Evolutionary conservation across 2,888 invertebrate species (phyloP).

Genomic region (Rhorus exstirpatorius): DNA sequence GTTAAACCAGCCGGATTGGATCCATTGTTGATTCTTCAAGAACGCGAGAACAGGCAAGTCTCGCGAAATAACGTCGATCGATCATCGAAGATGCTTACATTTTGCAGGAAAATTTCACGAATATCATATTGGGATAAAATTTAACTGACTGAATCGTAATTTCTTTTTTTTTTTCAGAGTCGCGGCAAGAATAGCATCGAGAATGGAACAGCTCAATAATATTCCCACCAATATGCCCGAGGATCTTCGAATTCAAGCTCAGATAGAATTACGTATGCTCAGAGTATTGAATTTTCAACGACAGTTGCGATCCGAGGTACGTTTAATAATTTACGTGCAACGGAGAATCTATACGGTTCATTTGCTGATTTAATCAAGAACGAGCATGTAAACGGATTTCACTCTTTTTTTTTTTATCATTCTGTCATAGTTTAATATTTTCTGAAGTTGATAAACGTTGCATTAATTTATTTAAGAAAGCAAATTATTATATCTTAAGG

Average conservation of each 20-base stretch:
- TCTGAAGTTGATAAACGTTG: too few relatives aligned
- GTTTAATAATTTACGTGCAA: too few relatives aligned
- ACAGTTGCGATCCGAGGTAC: conserved; percentile 95
- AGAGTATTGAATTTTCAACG: conserved; percentile 99
- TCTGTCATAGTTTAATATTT: too few relatives aligned
- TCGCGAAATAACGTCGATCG: conserved; percentile 33
- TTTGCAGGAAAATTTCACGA: too few relatives aligned
- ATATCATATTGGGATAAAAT: too few relatives aligned
- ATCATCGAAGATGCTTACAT: neutral
- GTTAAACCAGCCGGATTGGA: conserved; percentile 97
- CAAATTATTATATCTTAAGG: too few relatives aligned
- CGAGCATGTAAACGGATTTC: too few relatives aligned
- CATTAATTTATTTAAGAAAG: too few relatives aligned
- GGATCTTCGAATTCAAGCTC: conserved; percentile 96
- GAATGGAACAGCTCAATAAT: conserved; percentile 95
- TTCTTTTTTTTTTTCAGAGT: conserved; percentile 89
- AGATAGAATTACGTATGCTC: conserved; percentile 97
- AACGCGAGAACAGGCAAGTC: conserved; percentile 95
- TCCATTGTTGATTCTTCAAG: conserved; percentile 96
- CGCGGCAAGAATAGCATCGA: conserved; percentile 95
- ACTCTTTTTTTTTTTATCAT: too few relatives aligned
- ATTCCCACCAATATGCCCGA: conserved; percentile 96
- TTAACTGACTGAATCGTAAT: too few relatives aligned
- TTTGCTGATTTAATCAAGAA: too few relatives aligned
- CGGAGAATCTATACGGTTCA: too few relatives aligned